phyloP scores from a whole-genome alignment of 1,140 invertebrate genomes.

The Drosophila sturtevanti region DNA sequence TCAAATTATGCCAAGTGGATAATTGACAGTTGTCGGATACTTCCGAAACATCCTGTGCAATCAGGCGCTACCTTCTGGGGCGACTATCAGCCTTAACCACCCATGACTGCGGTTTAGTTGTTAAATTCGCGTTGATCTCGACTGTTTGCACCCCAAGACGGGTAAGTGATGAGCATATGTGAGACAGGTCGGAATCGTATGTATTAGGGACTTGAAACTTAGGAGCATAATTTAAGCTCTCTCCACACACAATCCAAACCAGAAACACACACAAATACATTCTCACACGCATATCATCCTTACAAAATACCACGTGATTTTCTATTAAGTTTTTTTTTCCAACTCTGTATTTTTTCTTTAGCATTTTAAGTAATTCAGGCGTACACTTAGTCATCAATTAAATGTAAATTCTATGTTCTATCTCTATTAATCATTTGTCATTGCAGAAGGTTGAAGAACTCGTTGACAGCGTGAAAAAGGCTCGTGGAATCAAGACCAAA shows the following conservation, averaged over 20 bases:
- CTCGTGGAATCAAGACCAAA: constrained; percentile 87
- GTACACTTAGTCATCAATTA: not conserved
- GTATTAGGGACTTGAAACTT: constrained; percentile 4
- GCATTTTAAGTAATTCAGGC: not conserved
- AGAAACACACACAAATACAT: not conserved
- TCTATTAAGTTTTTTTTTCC: not conserved
- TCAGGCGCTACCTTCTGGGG: not conserved
- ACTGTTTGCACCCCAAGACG: constrained; percentile 47
- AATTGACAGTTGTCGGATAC: not conserved
- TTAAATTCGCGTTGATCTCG: constrained; percentile 61
- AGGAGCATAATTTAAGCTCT: not conserved
- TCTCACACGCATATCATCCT: not conserved
- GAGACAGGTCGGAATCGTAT: constrained; percentile 38
- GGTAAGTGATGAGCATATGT: constrained; percentile 81
- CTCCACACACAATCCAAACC: not conserved
- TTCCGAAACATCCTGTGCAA: not conserved
- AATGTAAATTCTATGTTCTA: not conserved
- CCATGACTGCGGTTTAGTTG: constrained; percentile 60
- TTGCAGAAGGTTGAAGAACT: constrained; percentile 84
- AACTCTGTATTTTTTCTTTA: not conserved
- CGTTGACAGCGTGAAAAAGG: constrained; percentile 86
- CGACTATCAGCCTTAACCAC: constrained; percentile 14
- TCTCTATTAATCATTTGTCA: constrained; percentile 57
- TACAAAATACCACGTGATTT: not conserved
- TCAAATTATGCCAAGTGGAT: not conserved